phyloP scores from a whole-genome alignment of 2,888 invertebrate genomes.

The Rotaria macrura region DNA sequence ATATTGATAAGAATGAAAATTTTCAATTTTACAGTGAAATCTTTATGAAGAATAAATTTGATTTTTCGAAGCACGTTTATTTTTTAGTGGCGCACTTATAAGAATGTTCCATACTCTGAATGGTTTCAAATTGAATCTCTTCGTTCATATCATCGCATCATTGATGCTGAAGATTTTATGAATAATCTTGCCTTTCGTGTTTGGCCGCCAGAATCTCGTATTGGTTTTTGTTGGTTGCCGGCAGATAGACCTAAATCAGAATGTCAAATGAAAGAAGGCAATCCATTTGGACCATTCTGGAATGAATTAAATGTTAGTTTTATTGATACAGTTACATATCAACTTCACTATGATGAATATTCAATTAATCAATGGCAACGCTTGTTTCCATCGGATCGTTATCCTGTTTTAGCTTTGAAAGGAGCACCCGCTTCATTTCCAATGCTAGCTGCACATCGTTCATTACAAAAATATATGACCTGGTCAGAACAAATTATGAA shows the following conservation, averaged over 20 bases:
- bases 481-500: conserved; percentile 43
- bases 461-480: conserved; percentile 41
- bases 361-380: conserved; percentile 20
- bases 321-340: conserved; percentile 38
- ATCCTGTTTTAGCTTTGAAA: conserved; percentile 45
- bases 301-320: conserved; percentile 45
- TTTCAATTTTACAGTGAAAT: too few species aligned
- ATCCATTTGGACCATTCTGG: conserved; percentile 48
- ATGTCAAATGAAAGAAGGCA: conserved; percentile 45
- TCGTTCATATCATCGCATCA: conserved; percentile 41
- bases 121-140: conserved; percentile 43
- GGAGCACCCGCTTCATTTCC: conserved; percentile 46
- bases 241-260: conserved; percentile 35
- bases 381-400: conserved; percentile 41
- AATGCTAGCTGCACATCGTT: conserved; percentile 38
- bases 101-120: conserved; percentile 44
- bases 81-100: conserved; percentile 37
- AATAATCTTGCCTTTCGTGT: conserved; percentile 39
- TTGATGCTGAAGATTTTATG: conserved; percentile 46
- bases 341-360: conserved; percentile 34
- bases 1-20: too few species aligned
- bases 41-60: too few species aligned
- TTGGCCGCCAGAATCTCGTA: conserved; percentile 43
- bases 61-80: too few species aligned
- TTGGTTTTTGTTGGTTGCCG: conserved; percentile 41